Base-by-base conservation (phyloP, 2,888 invertebrate genomes). In the Arctia plantaginis region DNA sequence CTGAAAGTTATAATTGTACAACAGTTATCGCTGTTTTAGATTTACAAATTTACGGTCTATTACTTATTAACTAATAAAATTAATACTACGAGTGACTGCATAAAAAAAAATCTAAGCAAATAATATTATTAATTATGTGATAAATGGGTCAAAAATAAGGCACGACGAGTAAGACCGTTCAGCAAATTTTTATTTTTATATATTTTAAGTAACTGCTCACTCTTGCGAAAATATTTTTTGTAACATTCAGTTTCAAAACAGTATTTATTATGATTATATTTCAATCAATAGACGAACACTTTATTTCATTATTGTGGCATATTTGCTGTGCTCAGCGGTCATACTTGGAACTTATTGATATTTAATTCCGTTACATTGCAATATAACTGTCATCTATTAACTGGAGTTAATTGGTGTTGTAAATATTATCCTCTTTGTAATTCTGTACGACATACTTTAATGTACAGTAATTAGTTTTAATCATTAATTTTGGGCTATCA, bases 1-100 rank as follows among this genome's bases (percentile, higher is more conserved):
- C 88, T 81, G 86, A 90, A 93, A 93, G 87, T 92, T 93, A 91
- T 92, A 91, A 92, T 91, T 90, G 90, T 89, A 77, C 69, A 82
- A 72, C 87, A 86, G 88, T 93, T 90, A 91, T 89, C 86, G 87
- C 85, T 78, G 82, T 78, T 87, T 84, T 81, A 85, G 87, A 85
- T 86, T 87, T 83, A 82, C 84, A 80, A 82, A 83, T 85, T 80
- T 82, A 84, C 79, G 82, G 82, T 79, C 76, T 62, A 62, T 62
- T 62, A 62, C 30, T 30, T 30, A 30, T 30, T 62, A 62, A 62
- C 30, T 44, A 10, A 0, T 44, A 44, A 44, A 44, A 44, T 18
- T n/a, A n/a, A n/a, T n/a, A n/a, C n/a, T n/a, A n/a, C n/a, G n/a
- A n/a, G n/a, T n/a, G n/a, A n/a, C n/a, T n/a, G n/a, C n/a, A n/a